Evolutionary conservation across 1,140 invertebrate species (phyloP), one percentile per base, ranked within the genome.

Genomic region (Parasteatoda tepidariorum): DNA sequence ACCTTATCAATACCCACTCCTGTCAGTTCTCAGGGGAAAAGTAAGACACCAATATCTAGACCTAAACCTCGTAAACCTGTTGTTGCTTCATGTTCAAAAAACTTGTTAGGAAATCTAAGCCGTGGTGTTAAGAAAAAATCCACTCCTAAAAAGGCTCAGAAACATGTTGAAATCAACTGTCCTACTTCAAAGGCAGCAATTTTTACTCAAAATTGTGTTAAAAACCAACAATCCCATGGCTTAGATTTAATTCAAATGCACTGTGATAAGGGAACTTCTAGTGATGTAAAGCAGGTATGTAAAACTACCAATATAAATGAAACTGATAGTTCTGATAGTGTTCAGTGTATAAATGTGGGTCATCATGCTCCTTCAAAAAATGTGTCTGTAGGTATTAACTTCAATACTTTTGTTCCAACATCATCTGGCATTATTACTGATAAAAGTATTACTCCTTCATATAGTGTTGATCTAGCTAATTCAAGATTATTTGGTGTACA

Each of bases 121-220:
- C 78, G 78, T 82, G 64, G 78, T 70, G 78, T 82, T 70, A 82
- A 82, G 38, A 82, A 82, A 71, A 82, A 82, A 31, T 61, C 78
- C 30, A 18, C 2, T 57, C 5, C 67, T 15, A 82, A 71, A 61
- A 82, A 82, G 22, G 2, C 11, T 24, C 3, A 30, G 15, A 82
- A 82, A 70, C 33, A 24, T 34, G 6, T n/a, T 28, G 66, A 62
- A 31, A 13, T 30, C 13, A 26, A 61, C 22, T 79, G 75, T 24
- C 13, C 31, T 22, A 41, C 18, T 30, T 55, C 64, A 5, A 82
- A 82, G 48, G 31, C 67, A 30, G 78, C 61, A 28, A 11, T 70
- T n/a, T 82, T 82, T 61, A 30, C 55, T 70, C 78, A 71, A 31
- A 54, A 30, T 70, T 30, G 22, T 71, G 22, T 71, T 82, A 31